Evolutionary conservation across 1,140 invertebrate genomes (phyloP), one percentile per base, ranked within the genome.

Genomic region (Aricia agestis): DNA sequence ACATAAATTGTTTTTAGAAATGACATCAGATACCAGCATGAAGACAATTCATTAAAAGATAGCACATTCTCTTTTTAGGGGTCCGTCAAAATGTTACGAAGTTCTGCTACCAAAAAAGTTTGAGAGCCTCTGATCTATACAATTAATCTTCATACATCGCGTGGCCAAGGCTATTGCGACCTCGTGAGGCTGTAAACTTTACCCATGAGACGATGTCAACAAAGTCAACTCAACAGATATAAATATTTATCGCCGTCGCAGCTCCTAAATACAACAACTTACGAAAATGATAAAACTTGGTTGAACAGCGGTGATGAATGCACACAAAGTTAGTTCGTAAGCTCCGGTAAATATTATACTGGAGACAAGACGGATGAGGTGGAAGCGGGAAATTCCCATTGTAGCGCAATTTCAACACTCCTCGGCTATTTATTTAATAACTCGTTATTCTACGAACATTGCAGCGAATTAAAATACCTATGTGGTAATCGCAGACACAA

Each of bases 381-480:
- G 59, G 59, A 63, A 63, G 17, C 59, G 11, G 59, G 59, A 63
- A 18, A 63, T 63, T 63, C 19, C 18, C 59, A 63, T 63, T 63
- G 19, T 19, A 25, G 6, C 10, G 45, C 45, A 5, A 52, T 52
- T 52, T 52, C 45, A 52, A 52, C 45, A 52, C 45, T 52, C 13
- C 45, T 13, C 45, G 45, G 13, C 45, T 52, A 52, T 52, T 52
- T 52, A 52, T 52, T 52, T 52, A 13, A 52, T 52, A 52, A 52
- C 45, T 52, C 11, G 45, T 52, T 52, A 15, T 52, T 13, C 36
- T 36, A 5, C 6, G 9, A 0, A 36, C 36, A 36, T 36, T 13
- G 45, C 45, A 52, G 45, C 45, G 1, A 52, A 5, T 52, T 52
- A n/a, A n/a, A n/a, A n/a, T n/a, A n/a, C n/a, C n/a, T n/a, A n/a